These are phyloP conservation scores for Podarcis siculus DNA, from an alignment of 2,797 vertebrate genomes.

Conservation along the genomic window DNA sequence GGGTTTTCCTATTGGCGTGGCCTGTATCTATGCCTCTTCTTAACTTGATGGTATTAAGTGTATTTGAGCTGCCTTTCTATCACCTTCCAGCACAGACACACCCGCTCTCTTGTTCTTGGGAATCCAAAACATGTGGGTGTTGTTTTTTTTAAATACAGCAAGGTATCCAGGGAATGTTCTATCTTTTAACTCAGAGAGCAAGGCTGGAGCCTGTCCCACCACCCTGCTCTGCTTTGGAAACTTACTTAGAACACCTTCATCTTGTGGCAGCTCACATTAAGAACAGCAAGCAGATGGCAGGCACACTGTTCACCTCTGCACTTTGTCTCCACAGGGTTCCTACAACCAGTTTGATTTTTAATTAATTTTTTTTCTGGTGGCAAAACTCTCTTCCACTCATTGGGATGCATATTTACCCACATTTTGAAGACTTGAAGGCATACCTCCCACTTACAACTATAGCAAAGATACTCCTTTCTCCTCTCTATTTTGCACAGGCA, in stretches of 20 bases:
- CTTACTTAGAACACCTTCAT: background rate
- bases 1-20: background rate
- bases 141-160: background rate
- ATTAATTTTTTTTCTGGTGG: too few species aligned
- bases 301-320: background rate
- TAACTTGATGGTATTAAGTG: background rate
- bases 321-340: background rate
- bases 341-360: background rate
- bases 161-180: slow-evolving; percentile 1
- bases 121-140: background rate
- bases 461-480: background rate
- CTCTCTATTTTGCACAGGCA: background rate
- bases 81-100: background rate
- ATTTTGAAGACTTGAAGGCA: too few species aligned
- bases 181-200: background rate
- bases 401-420: background rate
- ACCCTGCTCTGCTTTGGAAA: background rate
- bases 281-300: background rate
- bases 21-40: background rate
- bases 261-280: background rate
- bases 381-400: too few species aligned
- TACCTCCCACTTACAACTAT: too few species aligned
- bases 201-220: background rate
- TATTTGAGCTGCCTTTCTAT: background rate
- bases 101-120: background rate